These are phyloP conservation scores for Campoplex nolae DNA, from an alignment of 2,888 invertebrate species.

Conservation along the genomic window DNA sequence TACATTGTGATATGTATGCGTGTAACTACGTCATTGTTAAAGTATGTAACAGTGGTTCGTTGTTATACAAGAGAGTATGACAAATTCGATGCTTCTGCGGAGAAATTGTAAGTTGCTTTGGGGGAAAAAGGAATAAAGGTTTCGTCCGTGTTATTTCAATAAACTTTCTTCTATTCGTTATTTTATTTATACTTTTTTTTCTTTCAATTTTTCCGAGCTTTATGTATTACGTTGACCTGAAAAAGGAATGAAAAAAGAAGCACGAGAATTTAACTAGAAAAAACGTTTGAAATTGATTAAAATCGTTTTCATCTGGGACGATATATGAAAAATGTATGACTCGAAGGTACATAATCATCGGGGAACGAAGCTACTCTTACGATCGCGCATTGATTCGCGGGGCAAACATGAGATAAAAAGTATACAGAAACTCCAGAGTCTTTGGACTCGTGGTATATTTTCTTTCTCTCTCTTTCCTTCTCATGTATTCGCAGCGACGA, in stretches of 20 bases:
- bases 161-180: not conserved
- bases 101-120: not conserved
- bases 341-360: not conserved
- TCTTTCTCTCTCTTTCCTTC: slow-evolving; percentile 11
- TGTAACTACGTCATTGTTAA: not conserved
- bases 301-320: not conserved
- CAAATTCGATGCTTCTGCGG: not conserved
- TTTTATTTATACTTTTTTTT: not conserved
- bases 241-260: not conserved
- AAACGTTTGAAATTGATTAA: not conserved
- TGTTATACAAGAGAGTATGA: not conserved
- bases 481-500: slow-evolving; percentile 11
- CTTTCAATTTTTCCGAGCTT: not conserved
- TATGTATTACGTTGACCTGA: no score
- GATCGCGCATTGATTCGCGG: slow-evolving; percentile 13
- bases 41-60: not conserved
- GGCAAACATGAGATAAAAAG: slow-evolving; percentile 13
- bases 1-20: slow-evolving; percentile 15
- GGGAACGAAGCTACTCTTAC: not conserved
- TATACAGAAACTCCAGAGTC: slow-evolving; percentile 14
- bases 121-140: not conserved
- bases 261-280: not conserved
- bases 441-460: not conserved
- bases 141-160: not conserved
- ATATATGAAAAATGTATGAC: slow-evolving; percentile 9